Base-by-base conservation (phyloP, 2,888 invertebrate species). In the Acanthosepion lycidas region DNA sequence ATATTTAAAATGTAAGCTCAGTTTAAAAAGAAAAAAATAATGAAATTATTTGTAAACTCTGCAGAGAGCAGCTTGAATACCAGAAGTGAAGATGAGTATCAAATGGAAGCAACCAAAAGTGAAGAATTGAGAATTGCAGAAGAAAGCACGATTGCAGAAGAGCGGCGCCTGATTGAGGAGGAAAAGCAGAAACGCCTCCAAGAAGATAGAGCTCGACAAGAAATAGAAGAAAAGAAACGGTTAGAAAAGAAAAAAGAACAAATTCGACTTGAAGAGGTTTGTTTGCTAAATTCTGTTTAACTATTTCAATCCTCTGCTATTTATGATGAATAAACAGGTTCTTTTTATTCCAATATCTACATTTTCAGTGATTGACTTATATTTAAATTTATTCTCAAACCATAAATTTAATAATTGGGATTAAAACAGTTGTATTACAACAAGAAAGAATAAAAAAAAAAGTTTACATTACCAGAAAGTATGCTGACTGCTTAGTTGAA, bases 181-280 rank as follows among this genome's bases (percentile, higher is more conserved):
- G 97, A 97, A 97, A 95, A 96, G 33, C 94, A 95, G 55, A 95
- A 96, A 92, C 96, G 96, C 92, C 96, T 97, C 55, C 93, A 95
- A 49, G 95, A 95, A 64, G 95, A 95, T 95, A 95, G 49, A 15
- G 53, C 26, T 18, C 92, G 95, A 92, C 93, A 94, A 94, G 94
- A 94, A 55, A 96, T 95, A 8, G 95, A 95, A 28, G 95, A 96
- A 93, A 95, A 94, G 15, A 96, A 95, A 26, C 95, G 94, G 94
- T 95, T 95, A 26, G 95, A 95, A 94, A 94, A 95, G 94, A 94
- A 95, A 91, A 95, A 95, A 33, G 23, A 53, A 53, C 48, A 53
- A 49, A n/a, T 93, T 49, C 93, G 53, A 48, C 42, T 91, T 12
- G 92, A 92, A 2, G 55, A 92, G 92, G 94, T 92, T 94, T 20